phyloP scores from a whole-genome alignment of 1,140 invertebrate genomes.

The Littorina saxatilis region DNA sequence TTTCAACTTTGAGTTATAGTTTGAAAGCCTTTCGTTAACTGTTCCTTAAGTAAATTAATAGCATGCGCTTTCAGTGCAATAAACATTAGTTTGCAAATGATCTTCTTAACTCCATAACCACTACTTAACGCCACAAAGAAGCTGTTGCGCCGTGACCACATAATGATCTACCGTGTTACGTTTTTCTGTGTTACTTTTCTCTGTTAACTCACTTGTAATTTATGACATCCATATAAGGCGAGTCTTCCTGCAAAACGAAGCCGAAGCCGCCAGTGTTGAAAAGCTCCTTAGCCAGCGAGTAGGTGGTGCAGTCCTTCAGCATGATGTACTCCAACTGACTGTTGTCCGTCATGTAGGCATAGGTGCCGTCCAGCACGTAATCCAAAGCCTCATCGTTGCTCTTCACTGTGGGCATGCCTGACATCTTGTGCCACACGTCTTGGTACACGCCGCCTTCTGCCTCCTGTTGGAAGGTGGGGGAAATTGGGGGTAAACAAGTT shows the following conservation, averaged over 20 bases:
- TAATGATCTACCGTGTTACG: too few relatives aligned
- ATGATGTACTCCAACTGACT: slow-evolving; percentile 59
- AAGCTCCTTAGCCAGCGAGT: slow-evolving; percentile 56
- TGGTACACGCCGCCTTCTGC: slow-evolving; percentile 52
- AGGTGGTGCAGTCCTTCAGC: slow-evolving; percentile 51
- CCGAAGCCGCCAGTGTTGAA: slow-evolving; percentile 63
- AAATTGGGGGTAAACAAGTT: too few relatives aligned
- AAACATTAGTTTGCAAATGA: too few relatives aligned
- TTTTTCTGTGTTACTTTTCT: too few relatives aligned
- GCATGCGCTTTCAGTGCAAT: too few relatives aligned
- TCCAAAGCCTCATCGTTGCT: slow-evolving; percentile 47
- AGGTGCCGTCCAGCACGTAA: slow-evolving; percentile 40
- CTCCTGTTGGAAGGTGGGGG: slow-evolving; percentile 47
- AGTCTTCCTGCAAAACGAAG: slow-evolving; percentile 58
- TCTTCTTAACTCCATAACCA: too few relatives aligned
- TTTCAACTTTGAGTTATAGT: too few relatives aligned
- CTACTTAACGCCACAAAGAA: too few relatives aligned
- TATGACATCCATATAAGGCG: slow-evolving; percentile 53
- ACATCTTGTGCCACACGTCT: slow-evolving; percentile 55
- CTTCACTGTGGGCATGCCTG: slow-evolving; percentile 45
- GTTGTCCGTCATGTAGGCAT: slow-evolving; percentile 30
- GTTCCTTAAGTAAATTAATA: too few relatives aligned
- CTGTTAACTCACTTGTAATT: slow-evolving; percentile 59
- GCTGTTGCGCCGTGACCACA: too few relatives aligned
- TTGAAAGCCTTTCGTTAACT: too few relatives aligned